phyloP scores from a whole-genome alignment of 2,797 vertebrate species.

The Simalia tracyae region DNA sequence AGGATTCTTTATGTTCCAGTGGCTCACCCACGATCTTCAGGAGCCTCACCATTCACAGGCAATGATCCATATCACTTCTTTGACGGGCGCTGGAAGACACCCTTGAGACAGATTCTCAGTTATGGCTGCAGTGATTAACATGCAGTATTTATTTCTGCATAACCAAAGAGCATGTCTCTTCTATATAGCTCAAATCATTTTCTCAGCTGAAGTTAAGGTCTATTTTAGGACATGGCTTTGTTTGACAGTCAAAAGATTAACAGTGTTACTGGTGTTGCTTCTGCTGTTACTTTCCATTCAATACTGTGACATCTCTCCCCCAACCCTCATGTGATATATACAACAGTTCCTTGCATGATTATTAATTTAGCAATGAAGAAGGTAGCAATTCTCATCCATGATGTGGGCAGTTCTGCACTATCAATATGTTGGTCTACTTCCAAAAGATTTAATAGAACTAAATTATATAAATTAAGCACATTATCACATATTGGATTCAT shows the following conservation, averaged over 20 bases:
- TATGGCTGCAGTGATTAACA: constrained; percentile 49
- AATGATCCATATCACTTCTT: constrained; percentile 38
- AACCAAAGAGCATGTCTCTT: constrained; percentile 36
- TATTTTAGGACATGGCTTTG: constrained; percentile 39
- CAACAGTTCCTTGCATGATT: not conserved
- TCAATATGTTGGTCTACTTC: constrained; percentile 39
- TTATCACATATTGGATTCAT: not conserved
- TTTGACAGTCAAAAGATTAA: constrained; percentile 30
- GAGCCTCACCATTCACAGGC: constrained; percentile 29
- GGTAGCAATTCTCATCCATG: not conserved
- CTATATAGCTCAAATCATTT: constrained; percentile 24
- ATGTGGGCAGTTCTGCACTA: not conserved
- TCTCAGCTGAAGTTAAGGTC: constrained; percentile 49
- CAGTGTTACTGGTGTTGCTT: not conserved
- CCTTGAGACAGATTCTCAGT: constrained; percentile 29
- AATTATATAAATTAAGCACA: constrained; percentile 56
- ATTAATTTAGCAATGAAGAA: constrained; percentile 11
- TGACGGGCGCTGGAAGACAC: constrained; percentile 57
- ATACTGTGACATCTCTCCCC: not conserved
- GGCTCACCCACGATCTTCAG: constrained; percentile 42
- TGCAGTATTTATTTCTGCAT: constrained; percentile 38
- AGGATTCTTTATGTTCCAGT: constrained; percentile 29
- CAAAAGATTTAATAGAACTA: constrained; percentile 37
- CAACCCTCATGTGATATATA: not conserved
- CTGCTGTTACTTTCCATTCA: not conserved